Evolutionary conservation across 2,113 vertebrate genomes (phyloP).

Genomic region (Uria aalge): DNA sequence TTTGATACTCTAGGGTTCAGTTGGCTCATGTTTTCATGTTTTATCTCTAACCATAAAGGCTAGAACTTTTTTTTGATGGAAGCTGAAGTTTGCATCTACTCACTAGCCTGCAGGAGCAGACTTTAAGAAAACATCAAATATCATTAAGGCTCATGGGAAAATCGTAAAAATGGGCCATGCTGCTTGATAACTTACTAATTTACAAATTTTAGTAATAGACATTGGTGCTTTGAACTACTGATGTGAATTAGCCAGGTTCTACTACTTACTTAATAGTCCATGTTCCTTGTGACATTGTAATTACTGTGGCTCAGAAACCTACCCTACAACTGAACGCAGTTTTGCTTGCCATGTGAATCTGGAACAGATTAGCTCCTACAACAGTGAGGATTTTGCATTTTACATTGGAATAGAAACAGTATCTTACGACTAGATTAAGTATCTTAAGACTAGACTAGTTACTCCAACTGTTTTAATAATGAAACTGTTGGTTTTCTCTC

Average conservation of each 20-base stretch:
- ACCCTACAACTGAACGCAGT: background rate
- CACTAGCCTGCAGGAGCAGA: constrained; percentile 41
- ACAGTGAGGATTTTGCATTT: background rate
- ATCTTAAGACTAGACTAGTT: background rate
- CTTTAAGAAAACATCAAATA: constrained; percentile 37
- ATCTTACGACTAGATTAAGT: background rate
- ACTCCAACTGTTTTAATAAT: background rate
- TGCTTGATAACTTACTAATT: constrained; percentile 60
- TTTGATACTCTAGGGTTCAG: constrained; percentile 54
- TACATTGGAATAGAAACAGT: background rate
- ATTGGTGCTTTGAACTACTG: constrained; percentile 33
- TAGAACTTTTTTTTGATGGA: constrained; percentile 39
- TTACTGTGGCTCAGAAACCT: background rate
- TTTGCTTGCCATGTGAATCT: background rate
- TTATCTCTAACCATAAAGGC: constrained; percentile 55
- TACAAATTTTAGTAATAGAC: constrained; percentile 50
- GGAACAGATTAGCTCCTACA: background rate
- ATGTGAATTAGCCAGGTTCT: constrained; percentile 52
- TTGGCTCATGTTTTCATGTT: constrained; percentile 53
- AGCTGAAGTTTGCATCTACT: constrained; percentile 55
- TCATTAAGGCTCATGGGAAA: constrained; percentile 55
- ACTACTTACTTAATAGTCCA: constrained; percentile 15
- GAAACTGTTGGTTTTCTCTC: background rate
- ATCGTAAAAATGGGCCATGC: background rate
- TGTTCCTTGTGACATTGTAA: constrained; percentile 35